Conservation (phyloP, 2,113 vertebrate species). For the Varanus komodoensis region DNA sequence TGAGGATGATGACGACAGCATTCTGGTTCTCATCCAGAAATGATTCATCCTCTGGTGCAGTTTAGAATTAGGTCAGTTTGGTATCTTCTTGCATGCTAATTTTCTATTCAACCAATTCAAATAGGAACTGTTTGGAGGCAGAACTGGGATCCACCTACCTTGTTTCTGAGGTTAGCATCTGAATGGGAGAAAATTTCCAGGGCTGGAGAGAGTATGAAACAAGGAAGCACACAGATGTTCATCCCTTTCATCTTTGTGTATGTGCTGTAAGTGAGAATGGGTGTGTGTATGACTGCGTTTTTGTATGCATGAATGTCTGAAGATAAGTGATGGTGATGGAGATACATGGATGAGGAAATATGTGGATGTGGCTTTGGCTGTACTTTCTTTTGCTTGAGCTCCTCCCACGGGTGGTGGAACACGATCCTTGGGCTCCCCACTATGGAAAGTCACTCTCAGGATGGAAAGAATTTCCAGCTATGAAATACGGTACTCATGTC, state of each 20-base stretch:
- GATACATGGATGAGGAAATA: too few species aligned
- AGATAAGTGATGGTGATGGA: too few species aligned
- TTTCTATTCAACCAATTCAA: slow-evolving; percentile 22
- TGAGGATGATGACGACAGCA: slow-evolving; percentile 3
- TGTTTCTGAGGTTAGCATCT: slow-evolving; percentile 4
- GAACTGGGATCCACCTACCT: slow-evolving; percentile 20
- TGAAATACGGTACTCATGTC: not conserved
- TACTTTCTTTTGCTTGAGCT: not conserved
- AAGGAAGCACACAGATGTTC: not conserved
- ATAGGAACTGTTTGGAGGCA: not conserved
- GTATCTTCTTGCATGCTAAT: slow-evolving; percentile 31
- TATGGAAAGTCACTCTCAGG: too few species aligned
- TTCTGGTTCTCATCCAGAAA: slow-evolving; percentile 36
- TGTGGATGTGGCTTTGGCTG: too few species aligned
- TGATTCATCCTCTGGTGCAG: slow-evolving; percentile 62
- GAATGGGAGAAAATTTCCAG: not conserved
- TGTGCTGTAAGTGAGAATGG: too few species aligned
- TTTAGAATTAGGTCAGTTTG: slow-evolving; percentile 10
- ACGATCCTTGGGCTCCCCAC: too few species aligned
- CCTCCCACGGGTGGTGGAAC: too few species aligned
- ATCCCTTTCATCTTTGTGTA: not conserved
- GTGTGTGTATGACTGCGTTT: too few species aligned
- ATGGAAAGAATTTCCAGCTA: not conserved
- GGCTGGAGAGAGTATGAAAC: not conserved
- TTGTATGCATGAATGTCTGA: too few species aligned